Evolutionary conservation across 1,140 invertebrate genomes (phyloP).

Genomic region (Thalassaphorura encarpata): DNA sequence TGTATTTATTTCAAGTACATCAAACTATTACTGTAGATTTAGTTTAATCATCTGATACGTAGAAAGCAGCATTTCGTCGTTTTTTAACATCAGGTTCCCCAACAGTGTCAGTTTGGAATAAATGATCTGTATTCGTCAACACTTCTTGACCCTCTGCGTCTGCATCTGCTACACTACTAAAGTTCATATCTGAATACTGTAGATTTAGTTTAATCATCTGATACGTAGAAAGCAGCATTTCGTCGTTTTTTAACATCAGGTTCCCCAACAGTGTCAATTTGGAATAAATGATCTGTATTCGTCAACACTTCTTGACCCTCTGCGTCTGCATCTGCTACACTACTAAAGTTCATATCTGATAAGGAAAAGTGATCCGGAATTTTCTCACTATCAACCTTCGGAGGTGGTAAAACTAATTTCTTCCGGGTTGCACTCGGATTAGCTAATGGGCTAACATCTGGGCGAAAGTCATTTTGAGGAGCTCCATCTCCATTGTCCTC

Average conservation of each 20-base stretch:
- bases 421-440: neutral
- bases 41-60: no score
- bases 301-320: no score
- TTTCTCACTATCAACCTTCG: slow-evolving; percentile 9
- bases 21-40: no score
- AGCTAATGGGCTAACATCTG: neutral
- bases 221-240: slow-evolving; percentile 11
- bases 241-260: slow-evolving; percentile 13
- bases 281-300: neutral
- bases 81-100: slow-evolving; percentile 16
- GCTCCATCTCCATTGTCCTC: slow-evolving; percentile 32
- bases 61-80: slow-evolving; percentile 10
- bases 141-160: no score
- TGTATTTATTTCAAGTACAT: no score
- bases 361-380: neutral
- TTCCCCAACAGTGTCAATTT: slow-evolving; percentile 12
- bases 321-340: no score
- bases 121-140: neutral
- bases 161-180: no score
- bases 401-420: slow-evolving; percentile 19
- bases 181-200: no score
- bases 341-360: no score
- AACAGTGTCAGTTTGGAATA: slow-evolving; percentile 7
- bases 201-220: no score
- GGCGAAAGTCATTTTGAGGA: neutral